Percentiles rank a stretch among this genome's conserved stretches.
phyloP scores from a whole-genome alignment of 2,797 vertebrate species.

The Spinus pinus region DNA sequence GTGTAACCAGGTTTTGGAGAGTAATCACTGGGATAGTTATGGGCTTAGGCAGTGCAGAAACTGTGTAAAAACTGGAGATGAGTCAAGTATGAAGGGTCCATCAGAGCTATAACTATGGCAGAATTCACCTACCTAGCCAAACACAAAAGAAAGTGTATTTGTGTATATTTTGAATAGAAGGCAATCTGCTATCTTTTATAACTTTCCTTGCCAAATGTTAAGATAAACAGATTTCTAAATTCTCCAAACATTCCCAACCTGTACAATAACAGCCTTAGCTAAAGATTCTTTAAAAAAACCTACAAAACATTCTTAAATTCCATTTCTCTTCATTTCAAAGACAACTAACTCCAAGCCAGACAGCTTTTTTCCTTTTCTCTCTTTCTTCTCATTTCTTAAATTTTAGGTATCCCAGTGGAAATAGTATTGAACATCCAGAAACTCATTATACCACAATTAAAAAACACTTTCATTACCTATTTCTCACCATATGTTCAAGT shows the following conservation, averaged over 20 bases:
- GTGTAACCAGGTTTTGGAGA: background rate
- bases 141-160: background rate
- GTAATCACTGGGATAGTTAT: background rate
- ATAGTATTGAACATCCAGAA: background rate
- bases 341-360: background rate
- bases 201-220: background rate
- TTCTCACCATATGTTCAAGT: background rate
- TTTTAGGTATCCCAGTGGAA: background rate
- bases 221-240: background rate
- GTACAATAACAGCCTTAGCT: background rate
- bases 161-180: background rate
- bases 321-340: background rate
- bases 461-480: conserved; percentile 28
- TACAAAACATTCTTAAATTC: background rate
- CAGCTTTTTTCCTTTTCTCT: background rate
- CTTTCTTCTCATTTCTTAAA: background rate
- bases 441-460: background rate
- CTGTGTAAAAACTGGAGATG: background rate
- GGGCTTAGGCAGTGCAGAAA: background rate
- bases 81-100: background rate
- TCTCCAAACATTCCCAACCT: background rate
- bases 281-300: background rate
- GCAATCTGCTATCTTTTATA: background rate
- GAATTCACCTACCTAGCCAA: background rate
- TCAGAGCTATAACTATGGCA: background rate